Conservation (phyloP, 1,140 invertebrate species). For the Vanessa tameamea region DNA sequence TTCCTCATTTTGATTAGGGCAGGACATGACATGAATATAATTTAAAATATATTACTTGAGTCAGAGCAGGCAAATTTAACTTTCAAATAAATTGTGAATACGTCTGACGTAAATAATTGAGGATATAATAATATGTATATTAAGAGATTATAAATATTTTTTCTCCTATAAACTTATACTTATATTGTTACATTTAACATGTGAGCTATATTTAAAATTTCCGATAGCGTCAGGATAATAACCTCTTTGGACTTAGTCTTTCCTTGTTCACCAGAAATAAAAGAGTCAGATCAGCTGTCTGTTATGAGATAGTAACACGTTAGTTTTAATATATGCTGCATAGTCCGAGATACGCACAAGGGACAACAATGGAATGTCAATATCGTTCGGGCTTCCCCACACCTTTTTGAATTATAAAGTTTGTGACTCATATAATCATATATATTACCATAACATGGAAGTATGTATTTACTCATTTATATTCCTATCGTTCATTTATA, state of each 20-base stretch:
- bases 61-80: too few species aligned
- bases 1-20: too few species aligned
- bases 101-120: too few species aligned
- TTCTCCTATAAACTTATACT: too few species aligned
- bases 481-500: slow-evolving; percentile 1
- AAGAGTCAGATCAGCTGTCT: neutral
- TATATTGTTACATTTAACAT: too few species aligned
- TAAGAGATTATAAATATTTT: too few species aligned
- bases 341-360: slow-evolving; percentile 37
- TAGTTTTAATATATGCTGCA: slow-evolving; percentile 50
- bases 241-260: neutral
- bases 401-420: slow-evolving; percentile 30
- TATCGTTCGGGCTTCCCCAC: slow-evolving; percentile 59
- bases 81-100: too few species aligned
- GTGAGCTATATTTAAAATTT: neutral
- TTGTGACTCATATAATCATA: slow-evolving; percentile 5
- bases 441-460: slow-evolving; percentile 12
- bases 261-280: neutral
- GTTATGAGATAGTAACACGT: neutral
- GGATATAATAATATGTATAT: too few species aligned
- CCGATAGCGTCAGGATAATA: neutral
- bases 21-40: too few species aligned
- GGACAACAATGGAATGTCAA: slow-evolving; percentile 56
- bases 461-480: slow-evolving; percentile 8
- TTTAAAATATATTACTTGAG: too few species aligned